phyloP scores from a whole-genome alignment of 2,113 vertebrate genomes.

The Mungos mungo region DNA sequence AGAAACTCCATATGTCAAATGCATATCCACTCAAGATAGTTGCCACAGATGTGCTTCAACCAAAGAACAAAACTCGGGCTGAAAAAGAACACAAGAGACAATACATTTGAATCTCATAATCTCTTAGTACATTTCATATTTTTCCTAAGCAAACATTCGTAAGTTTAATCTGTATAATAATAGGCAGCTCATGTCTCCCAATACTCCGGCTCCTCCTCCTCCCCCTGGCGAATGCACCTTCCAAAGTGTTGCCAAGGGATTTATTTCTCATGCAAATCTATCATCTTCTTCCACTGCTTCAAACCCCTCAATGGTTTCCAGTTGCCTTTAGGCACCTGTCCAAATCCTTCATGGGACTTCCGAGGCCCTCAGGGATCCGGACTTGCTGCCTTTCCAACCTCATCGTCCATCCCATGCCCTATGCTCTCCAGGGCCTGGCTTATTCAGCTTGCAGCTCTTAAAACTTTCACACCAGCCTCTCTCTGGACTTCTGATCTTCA shows the following conservation, averaged over 20 bases:
- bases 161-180: constrained; percentile 23
- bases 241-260: constrained; percentile 53
- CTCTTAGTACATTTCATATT: constrained; percentile 45
- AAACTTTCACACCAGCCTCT: neutral
- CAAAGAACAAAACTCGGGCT: constrained; percentile 17
- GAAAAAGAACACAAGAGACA: constrained; percentile 50
- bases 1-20: neutral
- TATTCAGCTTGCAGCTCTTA: neutral
- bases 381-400: neutral
- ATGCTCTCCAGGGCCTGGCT: neutral
- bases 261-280: constrained; percentile 71
- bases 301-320: constrained; percentile 47
- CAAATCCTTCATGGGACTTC: constrained; percentile 53
- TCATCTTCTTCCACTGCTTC: constrained; percentile 48
- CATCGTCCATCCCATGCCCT: neutral
- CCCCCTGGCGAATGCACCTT: neutral
- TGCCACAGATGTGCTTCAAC: neutral
- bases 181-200: constrained; percentile 6
- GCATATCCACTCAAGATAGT: neutral
- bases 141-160: constrained; percentile 68
- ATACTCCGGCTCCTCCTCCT: neutral
- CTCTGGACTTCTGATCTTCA: neutral
- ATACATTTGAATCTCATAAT: constrained; percentile 32
- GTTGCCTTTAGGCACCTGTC: neutral
- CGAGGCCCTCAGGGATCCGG: neutral